Conservation (phyloP, 2,113 vertebrate genomes). For the Acanthisitta chloris region DNA sequence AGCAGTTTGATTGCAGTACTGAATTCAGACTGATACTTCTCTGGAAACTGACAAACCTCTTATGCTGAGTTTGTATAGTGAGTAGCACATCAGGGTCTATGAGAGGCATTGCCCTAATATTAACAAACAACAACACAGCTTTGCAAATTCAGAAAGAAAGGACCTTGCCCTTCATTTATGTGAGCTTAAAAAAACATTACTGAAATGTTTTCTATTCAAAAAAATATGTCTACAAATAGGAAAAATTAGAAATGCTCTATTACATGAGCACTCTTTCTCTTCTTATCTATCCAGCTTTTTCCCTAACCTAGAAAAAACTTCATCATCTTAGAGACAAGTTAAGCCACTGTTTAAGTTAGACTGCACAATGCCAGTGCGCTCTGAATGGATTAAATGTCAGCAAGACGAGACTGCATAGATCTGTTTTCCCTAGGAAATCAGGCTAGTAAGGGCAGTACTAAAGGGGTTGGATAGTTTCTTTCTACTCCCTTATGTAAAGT, state of each 20-base stretch:
- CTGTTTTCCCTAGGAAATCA: neutral
- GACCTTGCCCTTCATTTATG: neutral
- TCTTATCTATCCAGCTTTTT: neutral
- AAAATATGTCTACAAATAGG: neutral
- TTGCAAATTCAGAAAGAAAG: neutral
- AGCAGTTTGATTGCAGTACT: neutral
- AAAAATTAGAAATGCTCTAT: neutral
- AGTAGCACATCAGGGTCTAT: neutral
- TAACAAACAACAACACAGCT: neutral
- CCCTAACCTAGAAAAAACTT: neutral
- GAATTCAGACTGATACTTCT: neutral
- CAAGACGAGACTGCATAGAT: neutral
- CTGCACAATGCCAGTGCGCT: accelerated
- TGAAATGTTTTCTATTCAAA: neutral
- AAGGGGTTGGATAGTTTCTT: neutral
- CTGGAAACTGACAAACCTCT: neutral
- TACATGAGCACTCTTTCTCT: neutral
- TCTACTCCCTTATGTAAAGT: neutral
- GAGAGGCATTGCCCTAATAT: neutral
- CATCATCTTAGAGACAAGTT: neutral
- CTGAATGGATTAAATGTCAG: neutral
- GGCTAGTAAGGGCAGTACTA: neutral
- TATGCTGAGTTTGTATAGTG: neutral
- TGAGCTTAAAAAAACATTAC: neutral
- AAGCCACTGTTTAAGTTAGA: neutral